Evolutionary conservation across 2,113 vertebrate species (phyloP), one percentile per base, ranked within the genome.

Genomic region (Ondatra zibethicus): DNA sequence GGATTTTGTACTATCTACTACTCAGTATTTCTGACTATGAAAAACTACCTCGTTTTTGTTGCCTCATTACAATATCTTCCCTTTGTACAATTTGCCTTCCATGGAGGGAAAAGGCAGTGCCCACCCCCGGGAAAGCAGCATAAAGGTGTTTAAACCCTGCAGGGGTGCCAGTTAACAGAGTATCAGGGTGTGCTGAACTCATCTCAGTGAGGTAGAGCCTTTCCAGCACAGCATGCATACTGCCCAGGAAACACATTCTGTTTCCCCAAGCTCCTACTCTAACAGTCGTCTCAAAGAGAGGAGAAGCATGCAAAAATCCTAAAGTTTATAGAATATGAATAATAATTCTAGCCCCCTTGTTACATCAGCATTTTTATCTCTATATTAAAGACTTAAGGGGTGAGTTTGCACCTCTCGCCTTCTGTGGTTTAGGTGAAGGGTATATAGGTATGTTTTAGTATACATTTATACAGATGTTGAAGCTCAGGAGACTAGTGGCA

Each of bases 21-120:
- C 89, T 88, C 94, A 16, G 17, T 23, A 55, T 96, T 91, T 70
- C 47, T n/a, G 78, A 86, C 75, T 80, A 70, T 70, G 42, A 93
- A 95, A 96, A 95, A 80, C 5, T 52, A 75, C 16, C 2, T 75
- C 33, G 39, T 85, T 88, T 97, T 92, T 97, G 52, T 90, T 96
- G 63, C 63, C 52, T 94, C 76, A 84, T 42, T 93, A 70, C 78
- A 70, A 52, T 73, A 90, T 96, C 58, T 94, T 96, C 42, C 42
- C 27, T 94, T 92, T 94, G 42, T 73, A 77, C 19, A 68, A 81
- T 77, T 81, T 92, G 58, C 27, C 88, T 92, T 89, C 77, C 31
- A 7, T 55, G 19, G 66, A n/a, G 13, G 50, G 33, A 68, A 58
- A 55, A 77, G 66, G 25, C 58, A 90, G 19, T 11, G 33, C 61